Conservation (phyloP, 2,888 invertebrate species). For the Thyatira batis region DNA sequence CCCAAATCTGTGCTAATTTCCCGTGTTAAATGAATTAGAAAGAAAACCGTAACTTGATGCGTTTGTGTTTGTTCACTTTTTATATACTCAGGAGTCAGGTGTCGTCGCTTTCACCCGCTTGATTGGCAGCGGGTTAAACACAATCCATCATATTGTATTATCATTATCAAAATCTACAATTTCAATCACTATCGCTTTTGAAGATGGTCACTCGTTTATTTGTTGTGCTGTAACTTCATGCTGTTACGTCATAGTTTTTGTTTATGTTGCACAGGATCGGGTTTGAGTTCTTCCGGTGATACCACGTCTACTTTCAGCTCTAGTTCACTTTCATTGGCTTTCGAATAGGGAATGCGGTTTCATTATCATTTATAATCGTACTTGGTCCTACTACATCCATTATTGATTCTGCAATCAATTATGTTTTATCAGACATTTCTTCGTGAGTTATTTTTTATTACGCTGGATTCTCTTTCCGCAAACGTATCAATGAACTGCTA, state of each 20-base stretch:
- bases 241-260: neutral
- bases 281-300: slow-evolving; percentile 13
- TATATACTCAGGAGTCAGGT: slow-evolving; percentile 6
- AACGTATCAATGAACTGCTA: neutral
- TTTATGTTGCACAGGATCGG: neutral
- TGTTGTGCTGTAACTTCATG: neutral
- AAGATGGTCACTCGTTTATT: neutral
- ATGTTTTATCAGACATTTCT: neutral
- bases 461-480: neutral
- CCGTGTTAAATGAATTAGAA: neutral
- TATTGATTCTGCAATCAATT: neutral
- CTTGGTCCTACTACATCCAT: neutral
- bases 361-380: slow-evolving; percentile 37
- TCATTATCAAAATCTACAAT: slow-evolving; percentile 21
- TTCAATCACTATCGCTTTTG: slow-evolving; percentile 6
- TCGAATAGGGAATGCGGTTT: slow-evolving; percentile 49
- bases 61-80: neutral
- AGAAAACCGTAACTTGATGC: neutral
- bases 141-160: slow-evolving; percentile 9
- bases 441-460: neutral
- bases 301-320: slow-evolving; percentile 36
- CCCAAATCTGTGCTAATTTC: neutral
- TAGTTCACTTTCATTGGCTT: slow-evolving; percentile 51
- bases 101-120: slow-evolving; percentile 13
- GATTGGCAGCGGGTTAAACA: slow-evolving; percentile 9